Conservation (phyloP, 2,113 vertebrate species). For the Petaurus breviceps region DNA sequence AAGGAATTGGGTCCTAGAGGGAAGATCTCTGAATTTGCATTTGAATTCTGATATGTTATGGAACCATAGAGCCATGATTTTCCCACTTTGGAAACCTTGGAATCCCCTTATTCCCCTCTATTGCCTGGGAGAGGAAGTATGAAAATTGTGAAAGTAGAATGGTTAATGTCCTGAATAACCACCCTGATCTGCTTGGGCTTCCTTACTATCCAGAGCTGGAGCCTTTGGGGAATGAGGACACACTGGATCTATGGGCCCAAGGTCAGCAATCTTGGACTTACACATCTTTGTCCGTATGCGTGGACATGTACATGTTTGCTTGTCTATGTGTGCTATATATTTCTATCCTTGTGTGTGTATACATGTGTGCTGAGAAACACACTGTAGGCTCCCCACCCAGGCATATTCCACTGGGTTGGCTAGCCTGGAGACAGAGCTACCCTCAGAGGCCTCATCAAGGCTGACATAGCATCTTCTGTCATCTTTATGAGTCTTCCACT, state of each 20-base stretch:
- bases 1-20: neutral
- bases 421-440: neutral
- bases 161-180: too few species aligned
- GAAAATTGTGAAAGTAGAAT: too few species aligned
- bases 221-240: too few species aligned
- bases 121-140: neutral
- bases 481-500: neutral
- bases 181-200: too few species aligned
- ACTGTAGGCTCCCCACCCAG: neutral
- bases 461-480: neutral
- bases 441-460: neutral
- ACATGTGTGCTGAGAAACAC: neutral
- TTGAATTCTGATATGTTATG: neutral
- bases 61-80: neutral
- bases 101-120: neutral
- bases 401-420: neutral
- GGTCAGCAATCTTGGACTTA: neutral
- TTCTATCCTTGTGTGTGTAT: neutral
- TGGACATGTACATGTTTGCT: neutral
- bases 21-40: neutral
- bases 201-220: neutral
- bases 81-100: neutral
- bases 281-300: neutral
- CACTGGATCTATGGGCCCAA: neutral
- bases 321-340: neutral